Evolutionary conservation across 1,140 invertebrate species (phyloP), one percentile per base, ranked within the genome.

Genomic region (Diachasma alloeum): DNA sequence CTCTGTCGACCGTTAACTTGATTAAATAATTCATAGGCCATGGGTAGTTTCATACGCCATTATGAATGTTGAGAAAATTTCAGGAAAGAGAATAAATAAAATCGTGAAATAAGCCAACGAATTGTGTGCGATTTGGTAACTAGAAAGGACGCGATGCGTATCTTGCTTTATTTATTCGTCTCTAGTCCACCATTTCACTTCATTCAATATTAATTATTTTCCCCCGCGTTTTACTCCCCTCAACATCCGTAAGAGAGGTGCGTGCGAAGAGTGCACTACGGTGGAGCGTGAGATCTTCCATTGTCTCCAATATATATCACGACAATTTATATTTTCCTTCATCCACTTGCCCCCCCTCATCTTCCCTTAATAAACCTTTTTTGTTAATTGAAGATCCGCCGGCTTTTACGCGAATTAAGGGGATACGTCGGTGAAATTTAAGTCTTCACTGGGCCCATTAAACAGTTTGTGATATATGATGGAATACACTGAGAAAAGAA

Each of bases 201-300:
- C 22, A 70, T 79, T 74, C 68, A 79, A 76, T 79, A 79, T 73
- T 79, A 76, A 76, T 79, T 76, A 70, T 79, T 75, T 75, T 17
- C 26, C 31, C 31, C 73, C 74, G 66, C 31, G 36, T 39, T 72
- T 39, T 66, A 44, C 19, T 46, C 70, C 31, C 22, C 9, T 68
- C 17, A 44, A 53, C 53, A 70, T 48, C 56, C 69, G n/a, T 42
- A 68, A 67, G 31, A 67, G n/a, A 71, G 53, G 59, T 42, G 36
- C 74, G 71, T 74, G 67, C 46, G 78, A 79, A 68, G 13, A 68
- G n/a, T 36, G 36, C 31, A 39, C 13, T 0, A 39, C 1, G 31
- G 0, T 36, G 31, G 48, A 76, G 69, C 75, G 75, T 76, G 75
- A 67, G 75, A 76, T 17, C 15, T 44, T 63, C 48, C 31, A 68